phyloP scores from a whole-genome alignment of 2,888 invertebrate genomes.

The Melanostoma scalare region DNA sequence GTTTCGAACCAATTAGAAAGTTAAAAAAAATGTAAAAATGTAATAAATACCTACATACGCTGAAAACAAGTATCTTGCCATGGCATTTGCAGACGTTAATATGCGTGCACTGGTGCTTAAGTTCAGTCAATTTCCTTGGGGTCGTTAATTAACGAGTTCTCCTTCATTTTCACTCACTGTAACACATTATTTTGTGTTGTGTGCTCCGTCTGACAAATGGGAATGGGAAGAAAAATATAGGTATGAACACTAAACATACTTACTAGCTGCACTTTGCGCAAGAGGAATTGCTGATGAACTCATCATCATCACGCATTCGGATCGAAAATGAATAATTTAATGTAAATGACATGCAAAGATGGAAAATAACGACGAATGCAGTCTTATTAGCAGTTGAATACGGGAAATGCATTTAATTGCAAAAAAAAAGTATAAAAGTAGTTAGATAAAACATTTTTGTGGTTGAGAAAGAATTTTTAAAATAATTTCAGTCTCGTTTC shows the following conservation, averaged over 20 bases:
- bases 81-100: slow-evolving; percentile 67
- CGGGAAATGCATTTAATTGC: slow-evolving; percentile 47
- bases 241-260: slow-evolving; percentile 29
- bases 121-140: slow-evolving; percentile 71
- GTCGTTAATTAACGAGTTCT: slow-evolving; percentile 73
- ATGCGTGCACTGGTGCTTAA: slow-evolving; percentile 68
- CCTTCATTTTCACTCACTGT: slow-evolving; percentile 69
- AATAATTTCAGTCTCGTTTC: too few relatives aligned
- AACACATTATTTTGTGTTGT: slow-evolving; percentile 54
- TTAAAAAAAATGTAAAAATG: slow-evolving; percentile 48
- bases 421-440: slow-evolving; percentile 19
- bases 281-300: slow-evolving; percentile 71
- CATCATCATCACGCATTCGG: slow-evolving; percentile 71
- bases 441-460: too few relatives aligned
- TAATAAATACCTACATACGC: slow-evolving; percentile 43
- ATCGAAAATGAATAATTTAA: slow-evolving; percentile 70
- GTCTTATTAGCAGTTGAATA: slow-evolving; percentile 10
- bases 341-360: slow-evolving; percentile 70
- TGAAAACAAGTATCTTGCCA: slow-evolving; percentile 58
- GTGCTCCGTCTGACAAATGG: slow-evolving; percentile 54
- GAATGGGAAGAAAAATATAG: slow-evolving; percentile 26
- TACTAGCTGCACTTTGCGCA: slow-evolving; percentile 69
- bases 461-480: too few relatives aligned
- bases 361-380: slow-evolving; percentile 39
- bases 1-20: slow-evolving; percentile 72